A percentile compares a stretch with the other conserved stretches of the same genome.
These are phyloP conservation scores for Campoplex nolae DNA, from an alignment of 2,888 invertebrate species.

Conservation along the genomic window DNA sequence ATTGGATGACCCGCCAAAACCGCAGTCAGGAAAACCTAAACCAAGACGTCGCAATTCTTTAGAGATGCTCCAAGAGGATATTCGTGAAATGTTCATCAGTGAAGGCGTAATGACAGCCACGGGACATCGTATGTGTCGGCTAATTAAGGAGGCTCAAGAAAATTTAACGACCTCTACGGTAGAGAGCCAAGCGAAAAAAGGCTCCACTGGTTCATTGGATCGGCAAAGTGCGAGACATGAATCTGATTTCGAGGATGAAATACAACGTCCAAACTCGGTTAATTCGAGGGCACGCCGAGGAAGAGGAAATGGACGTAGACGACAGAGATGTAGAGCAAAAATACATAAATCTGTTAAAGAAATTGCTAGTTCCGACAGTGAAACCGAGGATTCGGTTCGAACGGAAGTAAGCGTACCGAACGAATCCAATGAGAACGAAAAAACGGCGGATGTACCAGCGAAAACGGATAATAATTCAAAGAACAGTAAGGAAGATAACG, in stretches of 20 bases:
- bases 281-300: conserved; percentile 43
- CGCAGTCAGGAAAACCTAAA: conserved; percentile 70
- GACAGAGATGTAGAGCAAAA: conserved; percentile 49
- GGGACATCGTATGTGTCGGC: conserved; percentile 88
- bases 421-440: conserved; percentile 24
- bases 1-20: conserved; percentile 54
- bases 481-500: conserved; percentile 69
- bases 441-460: conserved; percentile 38
- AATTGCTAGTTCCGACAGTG: conserved; percentile 75
- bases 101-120: conserved; percentile 88
- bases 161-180: conserved; percentile 44
- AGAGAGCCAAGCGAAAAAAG: conserved; percentile 54
- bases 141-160: conserved; percentile 85
- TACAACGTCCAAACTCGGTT: conserved; percentile 21
- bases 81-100: conserved; percentile 89
- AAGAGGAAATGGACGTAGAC: not conserved
- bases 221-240: conserved; percentile 52
- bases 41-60: conserved; percentile 85
- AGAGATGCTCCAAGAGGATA: conserved; percentile 88
- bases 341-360: conserved; percentile 66
- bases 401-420: conserved; percentile 58
- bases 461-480: conserved; percentile 52
- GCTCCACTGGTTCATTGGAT: conserved; percentile 59
- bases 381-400: conserved; percentile 75
- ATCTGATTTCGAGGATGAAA: conserved; percentile 58